Percentiles rank a stretch among this genome's conserved stretches.
Conservation (phyloP, 2,888 invertebrate species). For the Drosophila neonasuta region DNA sequence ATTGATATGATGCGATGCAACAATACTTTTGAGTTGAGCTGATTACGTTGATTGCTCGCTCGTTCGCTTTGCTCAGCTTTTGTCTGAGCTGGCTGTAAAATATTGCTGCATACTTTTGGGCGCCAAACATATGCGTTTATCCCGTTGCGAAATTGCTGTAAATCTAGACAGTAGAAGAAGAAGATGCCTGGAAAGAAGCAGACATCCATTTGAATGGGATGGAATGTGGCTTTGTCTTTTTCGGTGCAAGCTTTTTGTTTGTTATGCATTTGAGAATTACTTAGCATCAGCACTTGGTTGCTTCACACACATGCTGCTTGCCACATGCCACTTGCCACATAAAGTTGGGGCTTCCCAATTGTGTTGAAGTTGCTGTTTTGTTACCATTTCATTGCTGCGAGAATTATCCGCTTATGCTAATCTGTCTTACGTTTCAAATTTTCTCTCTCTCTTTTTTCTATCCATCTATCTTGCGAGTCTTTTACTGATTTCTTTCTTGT, state of each 20-base stretch:
- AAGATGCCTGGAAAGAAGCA: conserved; percentile 5
- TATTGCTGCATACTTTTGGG: conserved; percentile 8
- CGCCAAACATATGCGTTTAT: conserved; percentile 5
- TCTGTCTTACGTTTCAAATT: conserved; percentile 69
- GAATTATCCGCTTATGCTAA: conserved; percentile 77
- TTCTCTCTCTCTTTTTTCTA: conserved; percentile 29
- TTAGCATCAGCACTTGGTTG: conserved; percentile 60
- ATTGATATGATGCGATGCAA: background rate
- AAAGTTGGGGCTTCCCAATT: conserved; percentile 34
- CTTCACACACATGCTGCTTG: conserved; percentile 51
- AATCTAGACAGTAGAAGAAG: conserved; percentile 16
- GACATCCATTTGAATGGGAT: conserved; percentile 19
- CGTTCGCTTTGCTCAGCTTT: no score
- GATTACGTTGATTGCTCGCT: background rate
- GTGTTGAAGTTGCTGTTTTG: conserved; percentile 38
- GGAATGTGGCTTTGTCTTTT: conserved; percentile 26
- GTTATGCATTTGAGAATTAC: conserved; percentile 41
- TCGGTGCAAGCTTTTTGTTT: conserved; percentile 27
- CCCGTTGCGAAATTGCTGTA: conserved; percentile 12
- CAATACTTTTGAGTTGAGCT: conserved; percentile 2
- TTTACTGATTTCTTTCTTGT: conserved; percentile 26
- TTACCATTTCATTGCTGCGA: conserved; percentile 39
- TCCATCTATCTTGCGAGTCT: conserved; percentile 7
- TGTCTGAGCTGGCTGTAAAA: background rate
- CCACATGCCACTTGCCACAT: conserved; percentile 2